Base-by-base conservation (phyloP, 2,797 vertebrate genomes). In the Megaceryle alcyon region DNA sequence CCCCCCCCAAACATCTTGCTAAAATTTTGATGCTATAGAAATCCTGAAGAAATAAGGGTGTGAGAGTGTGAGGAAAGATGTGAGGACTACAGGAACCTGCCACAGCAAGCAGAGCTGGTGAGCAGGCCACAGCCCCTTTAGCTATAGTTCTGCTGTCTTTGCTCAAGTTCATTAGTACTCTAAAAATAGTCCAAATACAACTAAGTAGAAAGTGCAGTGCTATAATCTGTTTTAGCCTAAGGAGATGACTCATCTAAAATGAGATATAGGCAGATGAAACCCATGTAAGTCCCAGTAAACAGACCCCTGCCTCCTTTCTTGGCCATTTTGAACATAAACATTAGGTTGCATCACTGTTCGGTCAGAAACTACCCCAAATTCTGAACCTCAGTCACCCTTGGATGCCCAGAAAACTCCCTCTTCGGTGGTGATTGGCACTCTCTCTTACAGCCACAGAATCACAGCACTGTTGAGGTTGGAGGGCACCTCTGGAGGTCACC, bases 321-420 rank as follows among this genome's bases (percentile, higher is more conserved):
- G 83, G 5, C 31, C 35, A 20, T 37, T 69, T 75, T 43, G 33
- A 75, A 48, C 39, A 20, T 14, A 59, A 63, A 48, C 33, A 33
- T 17, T 12, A 53, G 10, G 12, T 1, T 1, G 2, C 1, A 1
- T 26, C 22, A 7, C 20, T 69, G 29, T n/a, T 59, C 2, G 4
- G 10, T 18, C 41, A 33, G 23, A 79, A 93, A 73, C 14, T 5
- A 20, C 37, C 12, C n/a, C 29, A 41, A 64, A 64, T 73, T 78
- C 39, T 57, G 29, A 41, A 54, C 39, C 33, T 78, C 41, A 33
- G 28, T 35, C 22, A 82, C n/a, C 9, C 23, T 23, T 13, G 60
- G 43, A 51, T n/a, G 7, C 21, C 26, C 43, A 59, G 19, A 61
- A 57, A 51, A 57, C 4, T 35, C 48, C 46, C 29, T 82, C 49